A percentile compares a stretch with the other conserved stretches of the same genome.
phyloP scores from a whole-genome alignment of 2,888 invertebrate species.

The Dynastes tityus region DNA sequence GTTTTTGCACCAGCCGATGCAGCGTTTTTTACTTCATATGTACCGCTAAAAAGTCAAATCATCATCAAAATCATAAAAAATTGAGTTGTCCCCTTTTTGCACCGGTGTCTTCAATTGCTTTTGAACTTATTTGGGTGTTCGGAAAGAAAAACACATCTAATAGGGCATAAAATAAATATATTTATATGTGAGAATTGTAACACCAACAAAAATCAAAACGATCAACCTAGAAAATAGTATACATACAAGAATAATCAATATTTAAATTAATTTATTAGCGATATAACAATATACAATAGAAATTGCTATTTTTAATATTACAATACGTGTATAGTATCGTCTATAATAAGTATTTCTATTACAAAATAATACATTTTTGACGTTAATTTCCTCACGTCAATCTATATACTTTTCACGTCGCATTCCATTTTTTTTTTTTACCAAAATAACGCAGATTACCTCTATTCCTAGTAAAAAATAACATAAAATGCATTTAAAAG shows the following conservation, averaged over 20 bases:
- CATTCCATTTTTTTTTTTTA: too few relatives aligned
- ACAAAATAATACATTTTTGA: constrained; percentile 51
- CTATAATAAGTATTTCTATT: constrained; percentile 41
- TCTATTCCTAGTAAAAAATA: not conserved
- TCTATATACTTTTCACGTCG: constrained; percentile 2
- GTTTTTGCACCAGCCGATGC: too few relatives aligned
- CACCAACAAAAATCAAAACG: constrained; percentile 52
- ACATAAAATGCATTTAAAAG: not conserved
- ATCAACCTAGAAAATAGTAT: constrained; percentile 12
- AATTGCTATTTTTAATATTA: not conserved
- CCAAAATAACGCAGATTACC: too few relatives aligned
- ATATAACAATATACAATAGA: constrained; percentile 25
- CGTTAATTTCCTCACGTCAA: constrained; percentile 7
- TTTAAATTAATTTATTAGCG: constrained; percentile 17
- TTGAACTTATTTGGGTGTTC: not conserved
- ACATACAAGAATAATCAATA: constrained; percentile 3
- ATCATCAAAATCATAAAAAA: too few relatives aligned
- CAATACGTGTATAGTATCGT: not conserved
- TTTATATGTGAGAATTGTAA: constrained; percentile 46
- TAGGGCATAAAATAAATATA: constrained; percentile 54
- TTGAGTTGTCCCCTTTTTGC: too few relatives aligned
- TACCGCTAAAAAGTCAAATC: too few relatives aligned
- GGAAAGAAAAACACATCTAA: constrained; percentile 36
- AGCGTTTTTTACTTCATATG: too few relatives aligned
- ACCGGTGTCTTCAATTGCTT: too few relatives aligned